Evolutionary conservation across 2,113 vertebrate species (phyloP).

Genomic region (Bucco capensis): DNA sequence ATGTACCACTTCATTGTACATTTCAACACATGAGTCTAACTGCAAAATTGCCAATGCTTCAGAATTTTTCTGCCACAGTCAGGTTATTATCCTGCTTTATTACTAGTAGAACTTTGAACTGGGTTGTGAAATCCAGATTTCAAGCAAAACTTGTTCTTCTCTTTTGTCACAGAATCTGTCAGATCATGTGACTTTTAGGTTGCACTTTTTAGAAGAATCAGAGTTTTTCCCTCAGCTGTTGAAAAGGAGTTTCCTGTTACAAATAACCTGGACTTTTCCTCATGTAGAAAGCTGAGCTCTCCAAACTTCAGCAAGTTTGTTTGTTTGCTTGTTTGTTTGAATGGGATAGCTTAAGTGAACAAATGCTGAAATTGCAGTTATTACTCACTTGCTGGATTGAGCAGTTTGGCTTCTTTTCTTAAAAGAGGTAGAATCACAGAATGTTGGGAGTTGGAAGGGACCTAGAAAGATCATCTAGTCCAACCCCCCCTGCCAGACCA

Average conservation of each 20-base stretch:
- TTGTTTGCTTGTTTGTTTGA: not conserved
- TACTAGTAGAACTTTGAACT: not conserved
- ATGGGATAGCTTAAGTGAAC: not conserved
- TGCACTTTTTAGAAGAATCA: not conserved
- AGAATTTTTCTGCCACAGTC: not conserved
- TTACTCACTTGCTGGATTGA: not conserved
- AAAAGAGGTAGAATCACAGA: not conserved
- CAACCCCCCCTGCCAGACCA: too few relatives aligned
- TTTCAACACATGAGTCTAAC: not conserved
- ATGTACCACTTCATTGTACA: not conserved
- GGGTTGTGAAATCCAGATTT: not conserved
- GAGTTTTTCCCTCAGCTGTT: not conserved
- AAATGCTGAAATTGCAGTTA: not conserved
- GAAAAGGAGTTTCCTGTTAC: not conserved
- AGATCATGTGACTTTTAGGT: not conserved
- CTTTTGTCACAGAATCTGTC: not conserved
- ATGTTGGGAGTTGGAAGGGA: too few relatives aligned
- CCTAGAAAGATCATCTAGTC: too few relatives aligned
- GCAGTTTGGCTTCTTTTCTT: not conserved
- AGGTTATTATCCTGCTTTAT: not conserved
- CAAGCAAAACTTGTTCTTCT: not conserved
- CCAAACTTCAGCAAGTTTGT: not conserved
- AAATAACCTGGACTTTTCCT: not conserved
- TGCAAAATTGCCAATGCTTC: not conserved
- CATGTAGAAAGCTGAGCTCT: not conserved